Conservation (phyloP, 2,113 vertebrate genomes). For the Oreochromis niloticus region DNA sequence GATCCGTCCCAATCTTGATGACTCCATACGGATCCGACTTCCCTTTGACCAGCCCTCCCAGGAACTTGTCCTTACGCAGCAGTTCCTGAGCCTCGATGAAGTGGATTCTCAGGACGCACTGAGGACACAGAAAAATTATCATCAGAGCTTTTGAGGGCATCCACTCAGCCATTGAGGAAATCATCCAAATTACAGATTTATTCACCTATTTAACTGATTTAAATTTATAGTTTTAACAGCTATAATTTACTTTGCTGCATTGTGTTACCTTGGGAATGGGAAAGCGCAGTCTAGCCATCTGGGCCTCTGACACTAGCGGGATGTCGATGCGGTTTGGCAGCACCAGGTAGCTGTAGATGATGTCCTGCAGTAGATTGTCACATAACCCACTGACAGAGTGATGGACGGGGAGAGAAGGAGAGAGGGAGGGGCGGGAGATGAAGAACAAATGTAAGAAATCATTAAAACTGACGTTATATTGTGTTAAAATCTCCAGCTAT, state of each 20-base stretch:
- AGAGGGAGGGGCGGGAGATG: fast-evolving
- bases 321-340: slow-evolving; percentile 91
- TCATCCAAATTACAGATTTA: fast-evolving
- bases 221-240: background rate
- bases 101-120: slow-evolving; percentile 90
- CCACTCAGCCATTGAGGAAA: background rate
- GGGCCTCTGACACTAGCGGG: slow-evolving; percentile 85
- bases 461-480: background rate
- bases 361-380: slow-evolving; percentile 88
- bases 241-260: background rate
- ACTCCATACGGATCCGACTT: slow-evolving; percentile 96
- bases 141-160: background rate
- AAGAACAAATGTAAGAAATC: fast-evolving
- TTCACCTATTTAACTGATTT: fast-evolving
- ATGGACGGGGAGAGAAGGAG: background rate
- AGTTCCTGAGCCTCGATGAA: slow-evolving; percentile 92
- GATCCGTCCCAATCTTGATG: slow-evolving; percentile 80
- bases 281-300: slow-evolving; percentile 84
- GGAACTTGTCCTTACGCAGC: slow-evolving; percentile 84
- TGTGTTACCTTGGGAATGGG: slow-evolving; percentile 85
- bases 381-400: slow-evolving; percentile 79
- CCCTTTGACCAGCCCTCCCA: slow-evolving; percentile 91
- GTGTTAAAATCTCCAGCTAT: background rate
- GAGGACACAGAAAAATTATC: background rate
- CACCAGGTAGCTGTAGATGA: slow-evolving; percentile 88